phyloP scores from a whole-genome alignment of 2,113 vertebrate genomes.

The Hirundichthys speculiger region DNA sequence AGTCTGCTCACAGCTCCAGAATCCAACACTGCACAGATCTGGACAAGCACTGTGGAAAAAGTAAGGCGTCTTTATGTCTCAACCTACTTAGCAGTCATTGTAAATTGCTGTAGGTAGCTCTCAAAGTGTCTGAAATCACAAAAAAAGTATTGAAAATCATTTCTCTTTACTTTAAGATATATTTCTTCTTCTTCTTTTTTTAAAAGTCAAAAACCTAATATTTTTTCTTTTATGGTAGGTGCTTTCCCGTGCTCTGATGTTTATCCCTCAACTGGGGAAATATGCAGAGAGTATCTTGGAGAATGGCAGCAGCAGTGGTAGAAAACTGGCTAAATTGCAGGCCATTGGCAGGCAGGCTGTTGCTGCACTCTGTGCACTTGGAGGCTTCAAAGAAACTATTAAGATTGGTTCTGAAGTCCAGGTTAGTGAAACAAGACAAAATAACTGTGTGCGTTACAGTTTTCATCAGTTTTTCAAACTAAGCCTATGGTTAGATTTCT shows the following conservation, averaged over 20 bases:
- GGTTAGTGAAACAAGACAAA: slow-evolving; percentile 73
- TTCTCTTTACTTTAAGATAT: background rate
- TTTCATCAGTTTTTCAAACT: no score
- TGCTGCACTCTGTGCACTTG: slow-evolving; percentile 94
- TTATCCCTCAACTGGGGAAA: slow-evolving; percentile 95
- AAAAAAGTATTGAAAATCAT: background rate
- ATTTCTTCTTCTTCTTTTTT: background rate
- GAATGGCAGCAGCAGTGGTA: slow-evolving; percentile 92
- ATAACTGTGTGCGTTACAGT: no score
- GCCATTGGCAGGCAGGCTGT: slow-evolving; percentile 95
- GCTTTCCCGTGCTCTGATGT: slow-evolving; percentile 95
- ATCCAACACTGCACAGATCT: slow-evolving; percentile 96
- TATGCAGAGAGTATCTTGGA: slow-evolving; percentile 97
- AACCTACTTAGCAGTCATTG: background rate
- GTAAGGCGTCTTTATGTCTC: slow-evolving; percentile 67
- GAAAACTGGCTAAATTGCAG: slow-evolving; percentile 94
- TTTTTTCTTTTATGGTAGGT: slow-evolving; percentile 79
- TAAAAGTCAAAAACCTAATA: background rate
- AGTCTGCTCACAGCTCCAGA: slow-evolving; percentile 96
- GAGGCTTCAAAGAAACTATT: slow-evolving; percentile 98
- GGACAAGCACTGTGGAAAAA: slow-evolving; percentile 97
- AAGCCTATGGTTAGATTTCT: background rate
- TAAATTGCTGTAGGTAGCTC: background rate
- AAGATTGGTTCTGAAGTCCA: slow-evolving; percentile 99
- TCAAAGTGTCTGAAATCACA: background rate